Evolutionary conservation across 2,113 vertebrate genomes (phyloP), one percentile per base, ranked within the genome.

Genomic region (Sander vitreus): DNA sequence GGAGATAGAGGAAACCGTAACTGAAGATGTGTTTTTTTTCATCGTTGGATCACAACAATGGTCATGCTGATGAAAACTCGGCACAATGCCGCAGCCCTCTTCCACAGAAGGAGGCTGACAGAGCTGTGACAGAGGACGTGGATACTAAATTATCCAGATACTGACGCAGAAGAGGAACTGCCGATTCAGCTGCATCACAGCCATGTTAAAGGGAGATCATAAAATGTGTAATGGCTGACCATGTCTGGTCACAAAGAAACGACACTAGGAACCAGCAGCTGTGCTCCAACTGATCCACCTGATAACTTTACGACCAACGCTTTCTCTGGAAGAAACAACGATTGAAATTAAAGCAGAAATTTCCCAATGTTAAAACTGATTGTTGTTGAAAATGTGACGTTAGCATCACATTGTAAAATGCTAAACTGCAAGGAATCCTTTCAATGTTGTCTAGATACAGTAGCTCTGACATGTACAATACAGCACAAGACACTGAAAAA

Each of bases 111-210:
- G 73, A 77, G 72, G 77, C 65, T 70, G 86, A 79, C 80, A 86
- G 62, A 48, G n/a, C 57, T 73, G 68, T 69, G 81, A 76, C 75
- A 71, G 66, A 70, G 70, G 82, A 80, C 51, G 15, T 23, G 54
- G 76, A 86, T 60, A 69, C 80, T 93, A 89, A 91, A 93, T 91
- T 87, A 90, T 88, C 88, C 67, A 90, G 85, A 81, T 59, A 30
- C 23, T 89, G 85, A 88, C 58, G 78, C 82, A 87, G 64, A 55
- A 81, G 62, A 72, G 70, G 69, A 83, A 78, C 74, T 74, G 90
- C 86, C 8, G 68, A 89, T 81, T 94, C 91, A 91, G 88, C 90
- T 63, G 75, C 71, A 70, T 51, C 71, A 50, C 73, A 79, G 89
- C 85, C 78, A 73, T 66, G 83, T 78, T 65, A 57, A 82, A 88